A percentile compares a stretch with the other conserved stretches of the same genome.
Conservation (phyloP, 2,888 invertebrate species). For the Adineta ricciae region DNA sequence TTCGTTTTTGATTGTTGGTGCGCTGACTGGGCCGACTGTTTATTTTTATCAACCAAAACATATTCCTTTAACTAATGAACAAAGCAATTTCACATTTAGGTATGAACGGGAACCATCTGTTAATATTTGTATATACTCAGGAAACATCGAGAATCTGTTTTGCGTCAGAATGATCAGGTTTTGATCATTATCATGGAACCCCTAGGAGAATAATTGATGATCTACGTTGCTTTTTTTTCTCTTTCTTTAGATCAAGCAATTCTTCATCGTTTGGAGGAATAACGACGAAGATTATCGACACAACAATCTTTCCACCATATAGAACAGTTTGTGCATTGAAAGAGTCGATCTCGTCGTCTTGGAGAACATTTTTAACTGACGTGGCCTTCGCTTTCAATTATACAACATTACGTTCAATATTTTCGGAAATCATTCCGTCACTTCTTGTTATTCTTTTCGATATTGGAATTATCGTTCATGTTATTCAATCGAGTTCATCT, state of each 20-base stretch:
- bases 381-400: background rate
- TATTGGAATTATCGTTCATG: background rate
- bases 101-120: too few relatives aligned
- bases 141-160: too few relatives aligned
- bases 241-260: background rate
- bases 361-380: background rate
- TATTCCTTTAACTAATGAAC: background rate
- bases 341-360: background rate
- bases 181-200: too few relatives aligned
- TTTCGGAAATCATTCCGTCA: constrained; percentile 10
- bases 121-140: too few relatives aligned
- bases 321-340: background rate
- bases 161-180: too few relatives aligned
- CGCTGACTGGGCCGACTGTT: background rate
- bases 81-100: background rate
- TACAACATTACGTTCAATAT: background rate
- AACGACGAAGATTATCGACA: background rate
- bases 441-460: background rate
- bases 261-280: background rate
- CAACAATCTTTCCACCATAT: background rate
- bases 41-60: background rate
- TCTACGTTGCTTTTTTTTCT: too few relatives aligned
- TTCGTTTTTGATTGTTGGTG: background rate
- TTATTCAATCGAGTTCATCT: background rate
- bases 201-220: too few relatives aligned